Evolutionary conservation across 1,140 invertebrate genomes (phyloP).

Genomic region (Meloidogyne floridensis): DNA sequence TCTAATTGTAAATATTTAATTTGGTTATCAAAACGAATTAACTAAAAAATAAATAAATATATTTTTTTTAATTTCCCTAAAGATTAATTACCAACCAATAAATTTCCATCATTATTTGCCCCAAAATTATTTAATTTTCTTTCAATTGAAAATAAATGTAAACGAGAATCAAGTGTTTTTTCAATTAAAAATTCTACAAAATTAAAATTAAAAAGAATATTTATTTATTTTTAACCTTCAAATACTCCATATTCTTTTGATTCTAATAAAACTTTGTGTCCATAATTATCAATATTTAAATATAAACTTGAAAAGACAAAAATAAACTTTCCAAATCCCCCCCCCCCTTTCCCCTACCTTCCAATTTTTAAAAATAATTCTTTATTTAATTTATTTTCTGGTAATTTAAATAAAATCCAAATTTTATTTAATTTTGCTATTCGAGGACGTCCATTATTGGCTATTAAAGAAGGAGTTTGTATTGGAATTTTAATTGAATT

Average conservation of each 20-base stretch:
- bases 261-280: conserved; percentile 19
- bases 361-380: conserved; percentile 7
- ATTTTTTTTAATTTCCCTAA: neutral
- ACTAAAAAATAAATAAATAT: neutral
- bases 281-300: conserved; percentile 7
- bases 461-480: conserved; percentile 1
- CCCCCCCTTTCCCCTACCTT: neutral
- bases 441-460: neutral
- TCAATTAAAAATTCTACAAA: conserved; percentile 20
- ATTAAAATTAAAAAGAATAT: neutral
- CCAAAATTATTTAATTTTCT: conserved; percentile 6
- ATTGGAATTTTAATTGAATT: conserved; percentile 10
- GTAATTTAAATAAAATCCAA: conserved; percentile 5
- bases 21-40: conserved; percentile 17
- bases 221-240: conserved; percentile 15
- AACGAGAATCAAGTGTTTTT: conserved; percentile 12
- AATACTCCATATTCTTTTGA: conserved; percentile 18
- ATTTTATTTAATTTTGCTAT: conserved; percentile 7
- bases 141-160: conserved; percentile 26
- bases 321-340: neutral
- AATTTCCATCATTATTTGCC: neutral
- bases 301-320: conserved; percentile 11
- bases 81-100: conserved; percentile 3
- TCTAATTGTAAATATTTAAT: conserved; percentile 9
- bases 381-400: conserved; percentile 10